These are phyloP conservation scores for Aphelenchoides avenae DNA, from an alignment of 1,140 invertebrate species.

Conservation along the genomic window DNA sequence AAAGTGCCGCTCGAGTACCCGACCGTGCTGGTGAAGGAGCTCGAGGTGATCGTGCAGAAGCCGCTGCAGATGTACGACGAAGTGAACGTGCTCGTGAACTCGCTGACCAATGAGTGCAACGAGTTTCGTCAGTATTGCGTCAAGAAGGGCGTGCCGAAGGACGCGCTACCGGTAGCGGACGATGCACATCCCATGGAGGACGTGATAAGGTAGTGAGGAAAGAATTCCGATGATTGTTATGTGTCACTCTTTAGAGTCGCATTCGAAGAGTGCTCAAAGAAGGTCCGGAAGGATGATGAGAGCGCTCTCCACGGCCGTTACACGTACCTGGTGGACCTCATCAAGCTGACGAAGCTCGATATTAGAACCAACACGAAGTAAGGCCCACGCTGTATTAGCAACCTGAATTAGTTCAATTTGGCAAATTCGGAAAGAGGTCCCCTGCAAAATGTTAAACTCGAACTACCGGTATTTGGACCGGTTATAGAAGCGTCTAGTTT, in stretches of 20 bases:
- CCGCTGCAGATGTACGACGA: conserved; percentile 18
- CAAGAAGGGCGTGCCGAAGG: conserved; percentile 30
- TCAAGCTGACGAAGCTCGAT: conserved; percentile 21
- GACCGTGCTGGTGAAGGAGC: conserved; percentile 21
- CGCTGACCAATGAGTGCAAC: conserved; percentile 40
- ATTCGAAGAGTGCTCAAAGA: conserved; percentile 26
- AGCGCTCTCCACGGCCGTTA: conserved; percentile 25
- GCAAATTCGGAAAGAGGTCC: too few species aligned
- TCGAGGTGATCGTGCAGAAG: conserved; percentile 13
- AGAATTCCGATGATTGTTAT: neutral
- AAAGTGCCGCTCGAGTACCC: conserved; percentile 10
- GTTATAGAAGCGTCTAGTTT: too few species aligned
- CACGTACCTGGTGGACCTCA: conserved; percentile 34
- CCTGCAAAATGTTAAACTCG: too few species aligned
- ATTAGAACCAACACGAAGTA: conserved; percentile 41
- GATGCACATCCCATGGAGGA: conserved; percentile 27
- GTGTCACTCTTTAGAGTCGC: conserved; percentile 32
- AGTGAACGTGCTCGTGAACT: conserved; percentile 10
- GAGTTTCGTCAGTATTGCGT: conserved; percentile 41
- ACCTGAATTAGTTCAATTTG: neutral
- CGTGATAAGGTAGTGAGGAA: conserved; percentile 26
- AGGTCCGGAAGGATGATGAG: conserved; percentile 23
- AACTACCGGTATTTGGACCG: too few species aligned
- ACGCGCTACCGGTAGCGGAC: conserved; percentile 7
- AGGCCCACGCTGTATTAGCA: too few species aligned